A percentile compares a stretch with the other conserved stretches of the same genome.
These are phyloP conservation scores for Pachyseris speciosa DNA, from an alignment of 64 coral and sea anemone genomes.

Conservation along the genomic window DNA sequence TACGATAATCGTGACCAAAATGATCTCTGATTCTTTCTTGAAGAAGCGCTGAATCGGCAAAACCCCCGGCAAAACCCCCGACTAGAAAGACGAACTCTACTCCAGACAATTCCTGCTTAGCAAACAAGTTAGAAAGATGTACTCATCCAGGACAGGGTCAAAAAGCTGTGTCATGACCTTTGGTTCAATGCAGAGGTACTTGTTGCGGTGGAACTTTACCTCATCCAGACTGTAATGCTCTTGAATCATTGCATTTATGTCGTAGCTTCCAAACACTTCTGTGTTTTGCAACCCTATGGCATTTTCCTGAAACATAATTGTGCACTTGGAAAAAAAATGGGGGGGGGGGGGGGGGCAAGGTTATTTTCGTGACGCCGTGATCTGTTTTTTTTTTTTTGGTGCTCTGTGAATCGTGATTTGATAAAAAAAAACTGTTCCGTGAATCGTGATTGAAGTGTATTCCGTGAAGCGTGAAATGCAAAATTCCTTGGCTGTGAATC, in stretches of 20 bases:
- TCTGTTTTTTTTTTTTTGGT: too few relatives aligned
- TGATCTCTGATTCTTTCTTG: background rate
- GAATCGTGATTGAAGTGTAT: too few relatives aligned
- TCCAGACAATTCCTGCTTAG: background rate
- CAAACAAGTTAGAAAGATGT: background rate
- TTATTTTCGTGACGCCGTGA: too few relatives aligned
- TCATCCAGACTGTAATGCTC: background rate
- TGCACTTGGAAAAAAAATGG: too few relatives aligned
- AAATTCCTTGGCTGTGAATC: too few relatives aligned
- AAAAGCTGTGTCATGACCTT: background rate
- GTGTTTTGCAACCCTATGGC: too few relatives aligned
- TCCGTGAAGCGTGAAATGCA: too few relatives aligned
- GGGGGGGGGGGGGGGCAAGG: too few relatives aligned
- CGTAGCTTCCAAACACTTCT: background rate
- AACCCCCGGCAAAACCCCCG: too few relatives aligned
- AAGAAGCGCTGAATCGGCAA: slow-evolving; percentile 4
- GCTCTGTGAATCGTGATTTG: too few relatives aligned
- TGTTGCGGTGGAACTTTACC: background rate
- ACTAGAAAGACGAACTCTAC: slow-evolving; percentile 35
- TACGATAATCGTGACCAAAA: background rate
- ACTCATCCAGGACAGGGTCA: background rate
- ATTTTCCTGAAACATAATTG: too few relatives aligned
- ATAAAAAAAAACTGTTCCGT: too few relatives aligned
- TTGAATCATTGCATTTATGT: background rate
- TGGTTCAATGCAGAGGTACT: slow-evolving; percentile 3